Percentiles rank a stretch among this genome's conserved stretches.
These are phyloP conservation scores for Parelbella ahira DNA, from an alignment of 2,888 invertebrate genomes.

Conservation along the genomic window DNA sequence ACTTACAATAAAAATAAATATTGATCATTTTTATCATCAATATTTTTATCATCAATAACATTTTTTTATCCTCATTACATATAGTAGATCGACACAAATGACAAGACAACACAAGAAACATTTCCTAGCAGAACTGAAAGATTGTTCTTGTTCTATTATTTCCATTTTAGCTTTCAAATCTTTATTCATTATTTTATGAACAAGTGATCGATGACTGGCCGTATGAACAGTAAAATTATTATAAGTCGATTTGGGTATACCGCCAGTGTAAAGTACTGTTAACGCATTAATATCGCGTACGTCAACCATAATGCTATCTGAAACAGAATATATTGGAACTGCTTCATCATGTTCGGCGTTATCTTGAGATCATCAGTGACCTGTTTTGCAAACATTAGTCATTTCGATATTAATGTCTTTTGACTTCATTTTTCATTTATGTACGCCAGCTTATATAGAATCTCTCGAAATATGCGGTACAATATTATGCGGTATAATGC, in stretches of 20 bases:
- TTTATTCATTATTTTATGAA: conserved; percentile 12
- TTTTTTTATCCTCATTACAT: too few species aligned
- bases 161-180: conserved; percentile 9
- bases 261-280: conserved; percentile 25
- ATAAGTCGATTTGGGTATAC: conserved; percentile 23
- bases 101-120: background rate
- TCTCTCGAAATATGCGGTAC: too few species aligned
- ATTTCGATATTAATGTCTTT: too few species aligned
- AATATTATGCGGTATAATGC: too few species aligned
- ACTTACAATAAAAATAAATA: too few species aligned
- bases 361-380: conserved; percentile 1
- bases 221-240: conserved; percentile 4
- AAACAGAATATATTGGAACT: conserved; percentile 26
- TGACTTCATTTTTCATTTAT: too few species aligned
- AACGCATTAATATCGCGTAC: conserved; percentile 19
- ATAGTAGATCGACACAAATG: background rate
- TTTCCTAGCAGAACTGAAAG: background rate
- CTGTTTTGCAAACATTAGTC: conserved; percentile 4
- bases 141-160: background rate
- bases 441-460: too few species aligned
- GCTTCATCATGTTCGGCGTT: conserved; percentile 26
- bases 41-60: too few species aligned
- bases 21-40: too few species aligned
- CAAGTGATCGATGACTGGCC: conserved; percentile 19
- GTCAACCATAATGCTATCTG: conserved; percentile 16